Base-by-base conservation (phyloP, 2,888 invertebrate genomes). In the Bhutanitis thaidina region DNA sequence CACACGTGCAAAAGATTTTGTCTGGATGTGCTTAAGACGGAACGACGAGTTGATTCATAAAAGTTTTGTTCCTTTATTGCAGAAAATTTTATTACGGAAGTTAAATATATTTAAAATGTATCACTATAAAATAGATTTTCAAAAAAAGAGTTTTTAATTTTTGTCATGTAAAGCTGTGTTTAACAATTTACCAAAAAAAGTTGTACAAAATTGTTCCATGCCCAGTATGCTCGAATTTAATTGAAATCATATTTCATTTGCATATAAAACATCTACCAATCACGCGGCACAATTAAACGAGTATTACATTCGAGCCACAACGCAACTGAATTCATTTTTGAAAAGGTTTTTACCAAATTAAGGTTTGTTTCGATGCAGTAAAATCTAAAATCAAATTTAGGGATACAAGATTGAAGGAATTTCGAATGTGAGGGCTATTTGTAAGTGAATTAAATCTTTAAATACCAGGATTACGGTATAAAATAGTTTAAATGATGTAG, bases 1-100 rank as follows among this genome's bases (percentile, higher is more conserved):
- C 58, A 62, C 73, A 77, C 67, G 69, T 81, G 79, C 55, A 43
- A 54, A 58, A 43, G 53, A 55, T 60, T 46, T 71, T 52, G 44
- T 67, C 66, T 57, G 58, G 61, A 64, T 65, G 57, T 64, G 53
- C 62, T 71, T 69, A 65, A 60, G 68, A 71, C 72, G 73, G 75
- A 75, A 77, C 69, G 62, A 66, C 65, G 54, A 49, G 47, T 51
- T 66, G 67, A 72, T 54, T 71, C 63, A 67, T 53, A 14, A 25
- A n/a, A 27, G 20, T 20, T 5, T 15, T 15, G 25, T 49, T 30
- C 38, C 14, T 49, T 44, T 50, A 38, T 30, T 13, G 16, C 4
- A 15, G 10, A 16, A 15, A 15, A 39, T 20, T 20, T 20, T 2
- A 20, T 20, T 20, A 20, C 20, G 20, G 20, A 20, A 20, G 20